These are phyloP conservation scores for Scaptomyza tumidula DNA, from an alignment of 2,888 invertebrate genomes.

Conservation along the genomic window DNA sequence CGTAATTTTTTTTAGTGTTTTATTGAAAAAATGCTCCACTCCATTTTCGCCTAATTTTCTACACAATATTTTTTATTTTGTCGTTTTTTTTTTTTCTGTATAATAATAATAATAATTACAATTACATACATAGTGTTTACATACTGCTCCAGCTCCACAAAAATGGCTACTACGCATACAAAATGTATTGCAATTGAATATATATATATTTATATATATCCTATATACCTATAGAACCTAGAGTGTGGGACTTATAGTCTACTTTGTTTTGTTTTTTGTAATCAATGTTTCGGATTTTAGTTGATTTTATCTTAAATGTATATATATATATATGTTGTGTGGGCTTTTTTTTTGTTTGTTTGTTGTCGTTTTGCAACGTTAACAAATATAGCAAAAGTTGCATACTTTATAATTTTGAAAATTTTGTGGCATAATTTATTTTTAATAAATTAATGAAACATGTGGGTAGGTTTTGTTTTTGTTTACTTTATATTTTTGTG, in stretches of 20 bases:
- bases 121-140: constrained; percentile 73
- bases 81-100: constrained; percentile 42
- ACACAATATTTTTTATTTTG: constrained; percentile 62
- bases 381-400: constrained; percentile 47
- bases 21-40: constrained; percentile 80
- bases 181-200: constrained; percentile 75
- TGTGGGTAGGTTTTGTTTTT: constrained; percentile 49
- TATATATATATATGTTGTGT: constrained; percentile 40
- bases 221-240: constrained; percentile 69
- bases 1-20: constrained; percentile 66
- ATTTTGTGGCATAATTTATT: constrained; percentile 68
- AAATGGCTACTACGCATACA: constrained; percentile 76
- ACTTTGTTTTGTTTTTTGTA: constrained; percentile 56
- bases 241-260: constrained; percentile 74
- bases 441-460: constrained; percentile 76
- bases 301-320: constrained; percentile 52
- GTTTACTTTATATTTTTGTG: constrained; percentile 25
- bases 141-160: constrained; percentile 71
- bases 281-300: constrained; percentile 51
- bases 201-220: background rate
- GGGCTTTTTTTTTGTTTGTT: constrained; percentile 23
- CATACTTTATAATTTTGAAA: constrained; percentile 58
- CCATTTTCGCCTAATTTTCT: constrained; percentile 78
- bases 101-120: constrained; percentile 67
- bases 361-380: constrained; percentile 39